Conservation (phyloP, 2,113 vertebrate species). For the Brachyhypopomus gauderio region DNA sequence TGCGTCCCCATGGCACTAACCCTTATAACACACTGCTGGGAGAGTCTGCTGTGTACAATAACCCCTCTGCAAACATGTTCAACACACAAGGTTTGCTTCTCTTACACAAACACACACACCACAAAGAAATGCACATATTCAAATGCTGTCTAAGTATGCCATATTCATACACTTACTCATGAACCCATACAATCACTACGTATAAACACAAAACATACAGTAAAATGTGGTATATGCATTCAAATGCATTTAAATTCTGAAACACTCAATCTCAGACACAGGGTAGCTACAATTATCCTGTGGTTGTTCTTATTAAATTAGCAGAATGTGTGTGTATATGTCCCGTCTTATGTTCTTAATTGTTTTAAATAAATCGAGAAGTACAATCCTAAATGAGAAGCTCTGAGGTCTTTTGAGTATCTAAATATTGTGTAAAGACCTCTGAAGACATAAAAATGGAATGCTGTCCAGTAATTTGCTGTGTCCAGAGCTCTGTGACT, state of each 20-base stretch:
- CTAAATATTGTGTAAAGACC: background rate
- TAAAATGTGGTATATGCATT: background rate
- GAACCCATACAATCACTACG: background rate
- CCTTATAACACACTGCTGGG: conserved; percentile 99
- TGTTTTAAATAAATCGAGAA: background rate
- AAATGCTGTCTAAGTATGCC: background rate
- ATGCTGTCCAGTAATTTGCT: background rate
- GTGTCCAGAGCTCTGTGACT: background rate
- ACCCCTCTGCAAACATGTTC: conserved; percentile 99
- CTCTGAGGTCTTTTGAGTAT: background rate
- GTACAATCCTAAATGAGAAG: too few relatives aligned
- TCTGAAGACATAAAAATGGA: background rate
- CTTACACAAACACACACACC: conserved; percentile 6
- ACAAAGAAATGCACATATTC: background rate
- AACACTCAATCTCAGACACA: background rate
- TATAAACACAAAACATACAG: background rate
- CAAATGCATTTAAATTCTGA: background rate
- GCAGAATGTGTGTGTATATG: conserved; percentile 19
- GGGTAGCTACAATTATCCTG: too few relatives aligned
- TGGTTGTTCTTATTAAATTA: conserved; percentile 19
- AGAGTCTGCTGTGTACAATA: conserved; percentile 99
- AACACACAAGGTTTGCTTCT: conserved; percentile 97
- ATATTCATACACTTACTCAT: background rate
- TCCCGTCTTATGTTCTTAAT: background rate
- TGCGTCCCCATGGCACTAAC: conserved; percentile 99